Conservation (phyloP, 2,888 invertebrate genomes). For the Drepanosiphum platanoidis region DNA sequence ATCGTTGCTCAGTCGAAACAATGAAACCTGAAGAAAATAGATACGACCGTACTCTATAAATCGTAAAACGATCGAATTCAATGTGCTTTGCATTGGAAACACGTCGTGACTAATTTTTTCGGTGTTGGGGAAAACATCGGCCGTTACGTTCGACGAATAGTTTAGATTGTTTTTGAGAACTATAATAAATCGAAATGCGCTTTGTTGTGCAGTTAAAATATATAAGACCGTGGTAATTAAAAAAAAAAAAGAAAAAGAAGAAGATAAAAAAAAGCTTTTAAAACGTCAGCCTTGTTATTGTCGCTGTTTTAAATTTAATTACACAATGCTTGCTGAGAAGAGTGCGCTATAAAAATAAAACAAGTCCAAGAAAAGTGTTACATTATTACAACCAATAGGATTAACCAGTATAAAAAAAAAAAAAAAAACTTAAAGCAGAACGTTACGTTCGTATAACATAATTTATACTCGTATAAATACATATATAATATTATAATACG, state of each 20-base stretch:
- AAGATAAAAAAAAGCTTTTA: conserved; percentile 18
- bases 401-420: conserved; percentile 4
- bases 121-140: neutral
- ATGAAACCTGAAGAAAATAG: neutral
- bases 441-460: neutral
- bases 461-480: too few relatives aligned
- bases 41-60: too few relatives aligned
- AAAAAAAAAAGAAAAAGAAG: neutral
- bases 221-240: neutral
- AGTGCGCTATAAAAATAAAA: neutral
- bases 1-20: neutral
- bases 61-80: too few relatives aligned
- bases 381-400: neutral
- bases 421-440: neutral
- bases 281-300: neutral
- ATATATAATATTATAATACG: too few relatives aligned
- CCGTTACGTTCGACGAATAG: neutral
- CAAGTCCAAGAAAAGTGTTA: neutral
- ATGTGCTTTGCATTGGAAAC: too few relatives aligned
- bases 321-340: neutral
- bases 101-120: too few relatives aligned
- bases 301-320: conserved; percentile 1
- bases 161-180: neutral
- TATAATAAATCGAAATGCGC: neutral
- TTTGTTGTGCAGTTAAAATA: neutral